Percentiles rank a stretch among this genome's conserved stretches.
Conservation (phyloP, 2,113 vertebrate genomes). For the Picathartes gymnocephalus region DNA sequence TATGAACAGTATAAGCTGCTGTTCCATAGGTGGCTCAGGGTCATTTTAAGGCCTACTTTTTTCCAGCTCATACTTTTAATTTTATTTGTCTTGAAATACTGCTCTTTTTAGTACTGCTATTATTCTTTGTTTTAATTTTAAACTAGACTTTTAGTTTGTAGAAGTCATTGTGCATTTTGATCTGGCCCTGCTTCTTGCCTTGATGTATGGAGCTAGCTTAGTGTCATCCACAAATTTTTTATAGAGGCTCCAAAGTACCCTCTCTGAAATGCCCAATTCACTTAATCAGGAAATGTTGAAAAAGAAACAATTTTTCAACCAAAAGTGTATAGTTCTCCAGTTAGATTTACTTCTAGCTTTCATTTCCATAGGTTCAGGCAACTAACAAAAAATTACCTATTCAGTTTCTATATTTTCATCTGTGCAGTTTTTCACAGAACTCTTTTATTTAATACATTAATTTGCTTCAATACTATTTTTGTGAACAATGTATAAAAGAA, state of each 20-base stretch:
- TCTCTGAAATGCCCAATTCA: background rate
- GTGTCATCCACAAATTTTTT: background rate
- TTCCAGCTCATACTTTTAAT: background rate
- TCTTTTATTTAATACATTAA: background rate
- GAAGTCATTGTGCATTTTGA: background rate
- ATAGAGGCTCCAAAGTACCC: background rate
- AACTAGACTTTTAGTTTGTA: background rate
- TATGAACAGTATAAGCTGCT: background rate
- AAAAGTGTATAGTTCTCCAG: background rate
- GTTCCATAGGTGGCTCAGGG: background rate
- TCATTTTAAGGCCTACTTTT: background rate
- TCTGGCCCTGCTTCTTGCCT: background rate
- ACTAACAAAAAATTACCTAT: background rate
- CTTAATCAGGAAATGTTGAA: background rate
- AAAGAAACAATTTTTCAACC: background rate
- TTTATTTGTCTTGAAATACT: background rate
- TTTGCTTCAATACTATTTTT: background rate
- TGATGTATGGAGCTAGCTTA: background rate
- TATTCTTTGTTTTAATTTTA: background rate
- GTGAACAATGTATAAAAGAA: background rate
- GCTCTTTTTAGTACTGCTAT: background rate
- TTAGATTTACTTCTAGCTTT: background rate
- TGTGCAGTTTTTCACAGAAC: background rate
- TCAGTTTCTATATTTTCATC: background rate
- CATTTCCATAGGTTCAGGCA: background rate